phyloP scores from a whole-genome alignment of 2,113 vertebrate genomes.

The chimpanzee (Pan troglodytes) region DNA sequence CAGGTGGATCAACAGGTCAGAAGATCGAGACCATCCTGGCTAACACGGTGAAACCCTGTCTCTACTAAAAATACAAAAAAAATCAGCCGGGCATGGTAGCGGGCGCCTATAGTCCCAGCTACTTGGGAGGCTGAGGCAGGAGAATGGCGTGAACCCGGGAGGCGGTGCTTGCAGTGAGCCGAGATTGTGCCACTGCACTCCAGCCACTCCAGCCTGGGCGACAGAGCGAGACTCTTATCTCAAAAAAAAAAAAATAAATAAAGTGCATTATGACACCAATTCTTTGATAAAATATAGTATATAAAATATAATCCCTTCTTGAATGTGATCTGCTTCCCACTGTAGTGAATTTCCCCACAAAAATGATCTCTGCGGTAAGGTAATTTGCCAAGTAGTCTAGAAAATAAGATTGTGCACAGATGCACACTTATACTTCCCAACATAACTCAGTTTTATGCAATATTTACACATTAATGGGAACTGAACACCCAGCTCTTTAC shows the following conservation, averaged over 20 bases:
- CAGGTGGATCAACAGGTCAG: too few relatives aligned
- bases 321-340: not conserved
- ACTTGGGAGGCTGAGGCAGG: too few relatives aligned
- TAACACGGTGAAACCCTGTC: too few relatives aligned
- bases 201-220: too few relatives aligned
- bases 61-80: too few relatives aligned
- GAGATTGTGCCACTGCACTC: too few relatives aligned
- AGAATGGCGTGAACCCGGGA: too few relatives aligned
- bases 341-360: not conserved
- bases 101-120: too few relatives aligned
- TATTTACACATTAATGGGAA: not conserved
- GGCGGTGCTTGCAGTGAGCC: too few relatives aligned
- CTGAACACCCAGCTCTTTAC: not conserved
- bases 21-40: too few relatives aligned
- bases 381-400: not conserved
- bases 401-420: not conserved
- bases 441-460: not conserved
- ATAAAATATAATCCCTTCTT: constrained; percentile 1
- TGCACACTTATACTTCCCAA: not conserved
- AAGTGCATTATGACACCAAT: not conserved
- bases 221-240: too few relatives aligned
- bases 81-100: too few relatives aligned
- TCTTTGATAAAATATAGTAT: not conserved
- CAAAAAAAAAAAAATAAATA: not conserved
- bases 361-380: not conserved